These are phyloP conservation scores for Lordiphosa fenestrarum DNA, from an alignment of 2,888 invertebrate species.

Conservation along the genomic window DNA sequence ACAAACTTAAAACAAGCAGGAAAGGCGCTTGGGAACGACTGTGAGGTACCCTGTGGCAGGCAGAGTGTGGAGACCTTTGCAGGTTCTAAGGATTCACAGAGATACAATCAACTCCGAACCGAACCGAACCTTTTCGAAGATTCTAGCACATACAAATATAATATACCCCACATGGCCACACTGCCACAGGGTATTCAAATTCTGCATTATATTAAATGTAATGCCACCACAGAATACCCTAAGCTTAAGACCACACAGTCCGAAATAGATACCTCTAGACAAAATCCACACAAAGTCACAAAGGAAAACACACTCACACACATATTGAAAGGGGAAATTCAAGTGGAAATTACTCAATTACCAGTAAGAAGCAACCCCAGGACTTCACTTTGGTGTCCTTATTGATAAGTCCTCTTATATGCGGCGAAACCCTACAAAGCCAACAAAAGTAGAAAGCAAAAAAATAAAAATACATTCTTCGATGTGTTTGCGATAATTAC, in stretches of 20 bases:
- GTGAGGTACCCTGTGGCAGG: too few relatives aligned
- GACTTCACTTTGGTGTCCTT: conserved; percentile 21
- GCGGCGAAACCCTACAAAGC: conserved; percentile 62
- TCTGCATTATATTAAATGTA: conserved; percentile 64
- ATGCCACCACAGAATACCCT: conserved; percentile 62
- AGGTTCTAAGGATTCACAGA: too few relatives aligned
- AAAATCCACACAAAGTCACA: conserved; percentile 68
- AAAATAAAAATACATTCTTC: conserved; percentile 12
- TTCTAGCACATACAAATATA: too few relatives aligned
- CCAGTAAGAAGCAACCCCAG: conserved; percentile 28
- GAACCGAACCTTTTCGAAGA: too few relatives aligned
- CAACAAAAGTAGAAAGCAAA: conserved; percentile 28
- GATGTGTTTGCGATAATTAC: conserved; percentile 33
- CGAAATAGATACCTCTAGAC: conserved; percentile 33
- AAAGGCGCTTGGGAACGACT: too few relatives aligned
- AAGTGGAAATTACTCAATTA: conserved; percentile 75
- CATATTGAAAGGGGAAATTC: conserved; percentile 72
- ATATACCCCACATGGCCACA: too few relatives aligned
- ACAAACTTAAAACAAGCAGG: too few relatives aligned
- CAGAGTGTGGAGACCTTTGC: too few relatives aligned
- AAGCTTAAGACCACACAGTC: conserved; percentile 14
- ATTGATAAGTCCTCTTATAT: conserved; percentile 23
- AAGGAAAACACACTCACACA: conserved; percentile 39
- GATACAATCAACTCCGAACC: too few relatives aligned
- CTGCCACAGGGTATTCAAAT: conserved; percentile 1